Percentiles rank a stretch among this genome's conserved stretches.
Evolutionary conservation across 2,797 vertebrate species (phyloP).

Genomic region (Podarcis lilfordi): DNA sequence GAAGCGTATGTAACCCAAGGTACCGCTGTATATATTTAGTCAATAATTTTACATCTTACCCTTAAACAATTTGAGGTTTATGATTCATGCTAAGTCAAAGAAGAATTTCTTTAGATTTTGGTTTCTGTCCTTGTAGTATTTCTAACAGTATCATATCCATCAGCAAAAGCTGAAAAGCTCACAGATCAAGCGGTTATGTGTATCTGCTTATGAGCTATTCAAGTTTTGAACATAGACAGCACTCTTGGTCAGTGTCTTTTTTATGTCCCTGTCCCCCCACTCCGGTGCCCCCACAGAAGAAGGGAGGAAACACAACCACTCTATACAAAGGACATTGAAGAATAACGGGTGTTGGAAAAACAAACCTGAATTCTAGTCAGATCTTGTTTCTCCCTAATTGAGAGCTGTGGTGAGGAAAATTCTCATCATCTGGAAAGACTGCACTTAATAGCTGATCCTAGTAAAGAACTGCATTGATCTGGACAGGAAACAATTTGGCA

Average conservation of each 20-base stretch:
- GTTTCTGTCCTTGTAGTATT: background rate
- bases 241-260: background rate
- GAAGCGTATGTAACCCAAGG: no score
- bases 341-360: no score
- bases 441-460: background rate
- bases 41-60: background rate
- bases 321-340: background rate
- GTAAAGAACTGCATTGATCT: background rate
- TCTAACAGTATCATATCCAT: background rate
- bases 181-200: background rate
- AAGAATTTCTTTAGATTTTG: background rate
- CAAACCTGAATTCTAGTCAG: background rate
- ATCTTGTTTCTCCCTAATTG: background rate
- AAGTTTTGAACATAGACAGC: background rate
- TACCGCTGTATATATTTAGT: background rate
- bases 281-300: no score
- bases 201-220: background rate
- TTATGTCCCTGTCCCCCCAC: background rate
- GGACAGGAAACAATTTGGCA: background rate
- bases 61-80: background rate
- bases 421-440: background rate
- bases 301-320: background rate
- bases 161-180: background rate
- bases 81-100: background rate
- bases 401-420: background rate